Conservation (phyloP, 2,888 invertebrate species). For the Pollenia angustigena region DNA sequence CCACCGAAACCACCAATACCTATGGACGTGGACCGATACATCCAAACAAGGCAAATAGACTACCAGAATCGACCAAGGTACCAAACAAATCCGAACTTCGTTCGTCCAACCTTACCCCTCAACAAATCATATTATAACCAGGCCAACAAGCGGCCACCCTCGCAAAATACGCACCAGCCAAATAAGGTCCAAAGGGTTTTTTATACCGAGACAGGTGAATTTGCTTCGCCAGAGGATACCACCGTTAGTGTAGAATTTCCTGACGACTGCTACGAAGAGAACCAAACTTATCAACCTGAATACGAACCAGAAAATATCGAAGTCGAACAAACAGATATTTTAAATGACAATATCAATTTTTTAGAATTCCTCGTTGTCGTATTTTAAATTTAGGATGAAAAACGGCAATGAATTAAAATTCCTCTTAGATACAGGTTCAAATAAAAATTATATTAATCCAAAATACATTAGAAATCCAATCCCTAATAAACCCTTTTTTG, state of each 20-base stretch:
- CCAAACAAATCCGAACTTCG: neutral
- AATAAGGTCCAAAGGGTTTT: neutral
- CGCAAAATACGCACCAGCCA: constrained; percentile 8
- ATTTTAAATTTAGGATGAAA: constrained; percentile 47
- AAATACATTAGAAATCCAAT: constrained; percentile 48
- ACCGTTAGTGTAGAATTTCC: neutral
- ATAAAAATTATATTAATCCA: constrained; percentile 40
- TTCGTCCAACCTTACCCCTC: too few relatives aligned
- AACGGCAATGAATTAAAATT: constrained; percentile 59
- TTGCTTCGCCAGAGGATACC: constrained; percentile 13
- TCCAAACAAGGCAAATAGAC: constrained; percentile 46
- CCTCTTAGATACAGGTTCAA: constrained; percentile 54
- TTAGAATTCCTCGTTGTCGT: constrained; percentile 68
- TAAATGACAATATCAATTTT: constrained; percentile 55
- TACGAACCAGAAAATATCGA: neutral
- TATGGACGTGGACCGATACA: constrained; percentile 49
- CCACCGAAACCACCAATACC: constrained; percentile 48
- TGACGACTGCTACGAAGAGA: neutral
- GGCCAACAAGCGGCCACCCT: constrained; percentile 19
- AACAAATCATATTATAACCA: neutral
- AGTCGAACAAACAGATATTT: neutral
- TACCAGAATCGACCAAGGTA: constrained; percentile 53
- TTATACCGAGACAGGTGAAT: constrained; percentile 29
- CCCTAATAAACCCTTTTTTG: constrained; percentile 53
- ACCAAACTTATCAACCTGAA: constrained; percentile 12